Conservation (phyloP, 1,140 invertebrate species). For the Batillaria attramentaria region DNA sequence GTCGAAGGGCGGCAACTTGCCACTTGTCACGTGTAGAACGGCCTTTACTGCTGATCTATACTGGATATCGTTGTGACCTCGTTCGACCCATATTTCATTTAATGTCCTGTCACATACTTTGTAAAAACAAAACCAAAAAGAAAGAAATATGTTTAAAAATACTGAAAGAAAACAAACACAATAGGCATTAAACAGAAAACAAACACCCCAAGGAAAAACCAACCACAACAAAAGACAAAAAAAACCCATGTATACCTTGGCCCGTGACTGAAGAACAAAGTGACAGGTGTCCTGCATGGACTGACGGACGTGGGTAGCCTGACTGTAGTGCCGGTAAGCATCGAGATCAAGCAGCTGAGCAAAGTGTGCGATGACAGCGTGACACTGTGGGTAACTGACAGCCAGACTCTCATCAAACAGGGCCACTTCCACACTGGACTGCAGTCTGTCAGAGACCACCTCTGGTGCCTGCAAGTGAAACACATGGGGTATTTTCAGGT, state of each 20-base stretch:
- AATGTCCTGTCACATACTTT: neutral
- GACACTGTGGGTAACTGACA: constrained; percentile 50
- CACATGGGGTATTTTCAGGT: neutral
- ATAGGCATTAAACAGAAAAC: neutral
- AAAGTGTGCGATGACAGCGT: constrained; percentile 46
- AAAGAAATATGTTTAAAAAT: constrained; percentile 15
- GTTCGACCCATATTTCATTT: neutral
- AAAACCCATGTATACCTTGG: neutral
- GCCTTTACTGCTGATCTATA: neutral
- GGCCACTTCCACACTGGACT: constrained; percentile 35
- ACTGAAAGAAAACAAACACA: constrained; percentile 4
- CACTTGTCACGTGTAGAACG: too few species aligned
- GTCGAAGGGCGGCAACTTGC: too few species aligned
- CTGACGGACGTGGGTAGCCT: constrained; percentile 47
- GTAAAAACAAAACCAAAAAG: neutral
- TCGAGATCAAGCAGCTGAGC: constrained; percentile 46
- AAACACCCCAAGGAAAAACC: neutral
- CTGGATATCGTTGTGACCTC: too few species aligned
- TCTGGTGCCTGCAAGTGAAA: constrained; percentile 36
- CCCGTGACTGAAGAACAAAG: constrained; percentile 48
- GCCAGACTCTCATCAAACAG: constrained; percentile 61
- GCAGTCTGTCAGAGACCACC: constrained; percentile 49
- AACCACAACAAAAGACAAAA: neutral
- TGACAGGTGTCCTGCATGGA: constrained; percentile 60
- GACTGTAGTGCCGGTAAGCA: constrained; percentile 42